Base-by-base conservation (phyloP, 2,113 vertebrate genomes). In the Thymallus thymallus region DNA sequence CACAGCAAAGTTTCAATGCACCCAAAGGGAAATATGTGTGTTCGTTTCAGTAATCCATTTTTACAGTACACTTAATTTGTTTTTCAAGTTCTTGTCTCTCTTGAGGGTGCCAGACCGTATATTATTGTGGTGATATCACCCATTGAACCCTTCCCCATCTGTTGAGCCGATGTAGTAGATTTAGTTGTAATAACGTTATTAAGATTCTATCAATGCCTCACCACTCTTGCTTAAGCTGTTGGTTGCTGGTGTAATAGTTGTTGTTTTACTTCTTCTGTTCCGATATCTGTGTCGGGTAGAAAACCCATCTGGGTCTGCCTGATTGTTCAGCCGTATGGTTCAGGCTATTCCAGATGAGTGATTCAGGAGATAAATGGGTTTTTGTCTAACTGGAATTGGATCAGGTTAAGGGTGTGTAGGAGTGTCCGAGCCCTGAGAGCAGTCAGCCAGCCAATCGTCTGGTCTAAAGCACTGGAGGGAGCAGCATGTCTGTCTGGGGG, bases 181-280 rank as follows among this genome's bases (percentile, higher is more conserved):
- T 22, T 60, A 61, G 6, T 71, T 51, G 16, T 69, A 26, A 69
- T 78, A 73, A 76, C 64, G 56, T 70, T 46, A 80, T 76, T 67
- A 82, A 46, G 67, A 48, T 48, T 16, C 67, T 86, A 80, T 77
- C 41, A 68, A 74, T 79, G 80, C 68, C 51, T 80, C 69, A 69
- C 48, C 70, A 18, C 69, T 82, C 58, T 72, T 61, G 69, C 72
- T 69, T 75, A 79, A 41, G 80, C 62, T 82, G 23, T 3, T 9
- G 6, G 51, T 72, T 58, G 67, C 60, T 68, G 75, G 74, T 22
- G 80, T 87, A 72, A 73, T 75, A 48, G 46, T 71, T 76, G 35
- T 41, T 41, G 76, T 79, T 82, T 71, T 76, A 72, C 79, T 69
- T 81, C 56, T 76, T 75, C 75, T 77, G 73, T 51, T 81, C 73